Evolutionary conservation across 2,888 invertebrate species (phyloP).

Genomic region (Cynaeus angustus): DNA sequence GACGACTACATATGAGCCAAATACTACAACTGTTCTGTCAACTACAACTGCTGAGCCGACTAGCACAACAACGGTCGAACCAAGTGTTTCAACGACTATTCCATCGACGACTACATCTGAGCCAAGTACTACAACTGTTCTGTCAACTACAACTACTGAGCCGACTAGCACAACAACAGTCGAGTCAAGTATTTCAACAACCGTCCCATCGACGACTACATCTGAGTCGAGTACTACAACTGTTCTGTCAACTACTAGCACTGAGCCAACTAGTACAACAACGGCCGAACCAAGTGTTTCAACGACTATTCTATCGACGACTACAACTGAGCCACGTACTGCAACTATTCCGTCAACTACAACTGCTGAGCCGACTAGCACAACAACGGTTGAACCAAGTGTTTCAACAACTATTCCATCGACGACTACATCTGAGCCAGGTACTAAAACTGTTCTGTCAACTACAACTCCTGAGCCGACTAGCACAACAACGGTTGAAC

Average conservation of each 20-base stretch:
- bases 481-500: not conserved
- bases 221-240: not conserved
- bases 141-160: no score
- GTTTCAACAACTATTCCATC: no score
- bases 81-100: not conserved
- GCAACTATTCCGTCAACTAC: no score
- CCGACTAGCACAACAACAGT: no score
- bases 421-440: no score
- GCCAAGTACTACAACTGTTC: no score
- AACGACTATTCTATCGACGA: not conserved
- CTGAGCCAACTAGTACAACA: not conserved
- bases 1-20: no score
- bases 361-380: no score
- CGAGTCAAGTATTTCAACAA: not conserved
- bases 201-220: not conserved
- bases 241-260: no score
- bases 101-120: no score
- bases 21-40: not conserved
- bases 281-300: no score
- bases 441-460: not conserved
- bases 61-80: not conserved
- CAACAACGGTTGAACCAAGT: no score
- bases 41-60: not conserved
- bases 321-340: not conserved
- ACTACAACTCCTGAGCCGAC: not conserved